Percentiles rank a stretch among this genome's conserved stretches.
These are phyloP conservation scores for Acanthurus tractus DNA, from an alignment of 2,797 vertebrate species.

Conservation along the genomic window DNA sequence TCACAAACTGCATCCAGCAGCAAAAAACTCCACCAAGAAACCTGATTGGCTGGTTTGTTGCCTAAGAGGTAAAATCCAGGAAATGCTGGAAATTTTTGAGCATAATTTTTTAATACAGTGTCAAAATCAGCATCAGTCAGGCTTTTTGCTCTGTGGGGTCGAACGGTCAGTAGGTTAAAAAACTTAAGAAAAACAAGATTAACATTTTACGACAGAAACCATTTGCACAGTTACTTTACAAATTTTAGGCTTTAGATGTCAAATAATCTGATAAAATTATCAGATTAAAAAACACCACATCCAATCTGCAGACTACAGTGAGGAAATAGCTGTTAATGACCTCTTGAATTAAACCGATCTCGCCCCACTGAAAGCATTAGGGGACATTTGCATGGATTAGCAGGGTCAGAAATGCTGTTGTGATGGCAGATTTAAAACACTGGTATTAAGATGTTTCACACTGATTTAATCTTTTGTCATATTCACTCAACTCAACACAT, in stretches of 20 bases:
- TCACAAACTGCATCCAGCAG: not conserved
- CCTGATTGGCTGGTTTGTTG: no score
- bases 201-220: not conserved
- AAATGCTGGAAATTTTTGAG: not conserved
- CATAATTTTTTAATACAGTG: no score
- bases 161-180: not conserved
- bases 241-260: not conserved
- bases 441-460: not conserved
- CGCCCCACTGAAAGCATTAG: not conserved
- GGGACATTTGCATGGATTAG: not conserved
- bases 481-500: no score
- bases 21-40: no score
- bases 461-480: not conserved
- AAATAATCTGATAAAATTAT: constrained; percentile 14
- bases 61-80: not conserved
- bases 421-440: no score
- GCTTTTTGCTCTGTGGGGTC: not conserved
- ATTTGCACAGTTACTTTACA: not conserved
- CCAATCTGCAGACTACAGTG: not conserved
- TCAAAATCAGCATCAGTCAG: not conserved
- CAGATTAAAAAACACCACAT: not conserved
- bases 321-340: not conserved
- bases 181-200: not conserved
- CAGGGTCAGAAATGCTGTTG: not conserved
- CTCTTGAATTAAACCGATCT: not conserved